Evolutionary conservation across 2,113 vertebrate genomes (phyloP), one percentile per base, ranked within the genome.

Genomic region (Collichthys lucidus): DNA sequence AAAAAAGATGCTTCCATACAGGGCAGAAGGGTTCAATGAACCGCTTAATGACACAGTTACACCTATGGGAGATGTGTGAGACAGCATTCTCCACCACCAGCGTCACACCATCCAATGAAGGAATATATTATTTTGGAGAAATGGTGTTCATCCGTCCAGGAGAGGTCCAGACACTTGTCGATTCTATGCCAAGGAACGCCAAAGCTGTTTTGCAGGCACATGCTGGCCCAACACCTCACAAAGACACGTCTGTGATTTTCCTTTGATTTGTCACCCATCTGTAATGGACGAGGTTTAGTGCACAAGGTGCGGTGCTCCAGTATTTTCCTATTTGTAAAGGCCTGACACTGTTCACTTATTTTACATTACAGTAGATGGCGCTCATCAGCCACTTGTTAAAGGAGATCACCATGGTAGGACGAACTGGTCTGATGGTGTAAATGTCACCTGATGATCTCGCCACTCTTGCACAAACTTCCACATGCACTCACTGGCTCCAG

Each of bases 391-490:
- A 11, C 77, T 29, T 20, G 11, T 19, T 22, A 24, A 15, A 56
- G 14, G n/a, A 50, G 5, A 12, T 50, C 17, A 11, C 16, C 12
- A 22, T 26, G 47, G 24, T 3, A 11, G 59, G 44, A 76, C 26
- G 40, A 72, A 46, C 52, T 60, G 67, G 63, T 68, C 75, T 35
- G 17, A 16, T 26, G 70, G 71, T 56, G 75, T 59, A 66, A 69
- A 69, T 74, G 64, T 88, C 73, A 84, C 86, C 79, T 82, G 83
- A 88, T 77, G 84, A 68, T 84, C 83, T 81, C 49, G 72, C 86
- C 86, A 86, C 84, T 63, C 77, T 63, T 63, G 52, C 60, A 74
- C 75, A 86, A 78, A 80, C 55, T 60, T 79, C 82, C 61, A 46
- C 67, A 16, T 29, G 26, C 59, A 59, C 15, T 12, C 35, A 0